Conservation (phyloP, 2,888 invertebrate genomes). For the Seira ritae region DNA sequence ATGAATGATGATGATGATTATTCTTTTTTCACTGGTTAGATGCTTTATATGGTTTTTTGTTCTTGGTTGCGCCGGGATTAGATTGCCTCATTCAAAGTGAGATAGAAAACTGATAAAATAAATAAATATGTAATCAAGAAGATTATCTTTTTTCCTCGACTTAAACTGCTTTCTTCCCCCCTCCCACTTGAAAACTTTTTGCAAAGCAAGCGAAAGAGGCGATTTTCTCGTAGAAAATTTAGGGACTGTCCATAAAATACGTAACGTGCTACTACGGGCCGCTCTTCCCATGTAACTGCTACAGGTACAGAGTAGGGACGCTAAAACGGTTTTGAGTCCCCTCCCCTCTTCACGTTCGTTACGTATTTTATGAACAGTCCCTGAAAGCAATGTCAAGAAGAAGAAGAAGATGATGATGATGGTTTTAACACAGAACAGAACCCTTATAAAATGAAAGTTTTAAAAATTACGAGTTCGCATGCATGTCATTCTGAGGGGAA, state of each 20-base stretch:
- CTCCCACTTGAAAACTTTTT: background rate
- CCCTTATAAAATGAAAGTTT: background rate
- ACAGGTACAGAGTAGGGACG: too few species aligned
- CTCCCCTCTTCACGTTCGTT: too few species aligned
- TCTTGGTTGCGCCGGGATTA: background rate
- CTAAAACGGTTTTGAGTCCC: too few species aligned
- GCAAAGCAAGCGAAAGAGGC: too few species aligned
- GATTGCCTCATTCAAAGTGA: constrained; percentile 59
- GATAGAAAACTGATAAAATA: constrained; percentile 63
- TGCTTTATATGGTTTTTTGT: too few species aligned
- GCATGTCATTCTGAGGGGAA: background rate
- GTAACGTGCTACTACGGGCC: too few species aligned
- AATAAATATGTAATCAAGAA: constrained; percentile 52
- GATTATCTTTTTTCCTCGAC: constrained; percentile 47
- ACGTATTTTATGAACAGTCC: too few species aligned
- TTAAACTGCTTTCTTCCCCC: constrained; percentile 5
- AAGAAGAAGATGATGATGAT: background rate
- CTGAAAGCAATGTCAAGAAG: background rate
- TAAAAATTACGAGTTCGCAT: background rate
- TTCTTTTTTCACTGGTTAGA: constrained; percentile 4
- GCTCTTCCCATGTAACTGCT: too few species aligned
- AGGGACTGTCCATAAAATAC: too few species aligned
- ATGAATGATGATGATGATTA: background rate
- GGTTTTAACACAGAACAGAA: background rate
- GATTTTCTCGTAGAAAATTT: too few species aligned